Conservation (phyloP, 2,797 vertebrate genomes). For the Schizopygopsis pylzovi region DNA sequence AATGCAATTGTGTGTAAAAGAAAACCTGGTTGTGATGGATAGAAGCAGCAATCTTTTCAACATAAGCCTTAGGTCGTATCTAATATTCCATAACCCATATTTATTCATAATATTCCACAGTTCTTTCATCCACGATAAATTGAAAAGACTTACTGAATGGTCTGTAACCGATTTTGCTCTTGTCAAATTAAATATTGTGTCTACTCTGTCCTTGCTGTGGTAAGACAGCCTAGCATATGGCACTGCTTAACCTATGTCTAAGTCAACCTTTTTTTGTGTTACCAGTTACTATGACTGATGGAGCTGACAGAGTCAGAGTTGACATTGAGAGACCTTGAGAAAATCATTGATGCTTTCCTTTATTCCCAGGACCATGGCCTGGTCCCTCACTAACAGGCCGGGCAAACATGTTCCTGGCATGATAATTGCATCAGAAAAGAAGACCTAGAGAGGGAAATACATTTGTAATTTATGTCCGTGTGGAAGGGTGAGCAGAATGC, state of each 20-base stretch:
- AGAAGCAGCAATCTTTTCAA: background rate
- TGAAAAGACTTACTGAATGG: background rate
- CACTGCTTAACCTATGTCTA: constrained; percentile 33
- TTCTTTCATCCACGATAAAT: background rate
- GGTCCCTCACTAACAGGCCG: constrained; percentile 18
- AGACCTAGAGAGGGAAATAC: constrained; percentile 75
- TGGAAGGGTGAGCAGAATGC: constrained; percentile 73
- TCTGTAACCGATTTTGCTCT: constrained; percentile 9
- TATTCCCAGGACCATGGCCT: background rate
- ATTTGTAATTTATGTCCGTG: constrained; percentile 74
- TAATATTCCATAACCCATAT: background rate
- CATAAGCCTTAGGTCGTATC: background rate
- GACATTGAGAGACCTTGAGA: constrained; percentile 41
- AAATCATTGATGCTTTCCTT: constrained; percentile 28
- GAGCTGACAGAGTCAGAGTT: constrained; percentile 10
- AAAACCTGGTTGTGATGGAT: constrained; percentile 3
- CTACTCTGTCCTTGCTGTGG: background rate
- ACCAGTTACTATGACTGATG: constrained; percentile 29
- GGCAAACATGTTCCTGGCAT: constrained; percentile 39
- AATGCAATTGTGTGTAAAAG: background rate
- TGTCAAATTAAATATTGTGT: constrained; percentile 31
- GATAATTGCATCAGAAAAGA: constrained; percentile 65
- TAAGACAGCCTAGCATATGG: constrained; percentile 34
- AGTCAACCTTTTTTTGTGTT: constrained; percentile 31
- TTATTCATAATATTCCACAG: background rate